These are phyloP conservation scores for Actinemys pallida DNA, from an alignment of 2,113 vertebrate genomes.

Conservation along the genomic window DNA sequence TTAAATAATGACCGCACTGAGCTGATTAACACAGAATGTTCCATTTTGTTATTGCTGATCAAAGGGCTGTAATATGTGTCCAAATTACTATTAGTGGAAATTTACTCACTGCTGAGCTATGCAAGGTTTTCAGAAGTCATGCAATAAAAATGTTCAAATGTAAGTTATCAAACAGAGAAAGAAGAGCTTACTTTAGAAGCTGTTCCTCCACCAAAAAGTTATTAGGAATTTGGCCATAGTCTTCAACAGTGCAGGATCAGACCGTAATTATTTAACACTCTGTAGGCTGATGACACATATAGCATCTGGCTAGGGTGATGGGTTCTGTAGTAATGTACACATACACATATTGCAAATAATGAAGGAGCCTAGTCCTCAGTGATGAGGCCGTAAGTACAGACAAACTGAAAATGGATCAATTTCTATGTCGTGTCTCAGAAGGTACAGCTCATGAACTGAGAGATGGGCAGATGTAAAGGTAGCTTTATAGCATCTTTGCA, in stretches of 20 bases:
- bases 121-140: neutral
- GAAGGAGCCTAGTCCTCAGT: neutral
- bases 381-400: neutral
- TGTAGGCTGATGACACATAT: neutral
- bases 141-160: constrained; percentile 14
- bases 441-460: neutral
- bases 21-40: constrained; percentile 54
- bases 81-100: constrained; percentile 39
- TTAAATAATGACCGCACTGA: constrained; percentile 63
- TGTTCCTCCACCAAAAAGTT: neutral
- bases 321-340: neutral
- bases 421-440: neutral
- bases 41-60: constrained; percentile 59
- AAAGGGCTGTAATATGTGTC: constrained; percentile 38
- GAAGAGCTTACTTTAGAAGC: neutral
- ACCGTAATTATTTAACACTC: neutral
- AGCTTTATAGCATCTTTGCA: neutral
- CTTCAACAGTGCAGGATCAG: neutral
- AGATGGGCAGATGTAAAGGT: neutral
- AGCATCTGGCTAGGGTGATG: fast-evolving
- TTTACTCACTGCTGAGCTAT: constrained; percentile 46
- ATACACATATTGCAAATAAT: neutral
- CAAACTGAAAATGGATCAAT: neutral
- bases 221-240: neutral
- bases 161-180: neutral